Evolutionary conservation across 2,113 vertebrate genomes (phyloP), one percentile per base, ranked within the genome.

Genomic region (Vidua chalybeata): DNA sequence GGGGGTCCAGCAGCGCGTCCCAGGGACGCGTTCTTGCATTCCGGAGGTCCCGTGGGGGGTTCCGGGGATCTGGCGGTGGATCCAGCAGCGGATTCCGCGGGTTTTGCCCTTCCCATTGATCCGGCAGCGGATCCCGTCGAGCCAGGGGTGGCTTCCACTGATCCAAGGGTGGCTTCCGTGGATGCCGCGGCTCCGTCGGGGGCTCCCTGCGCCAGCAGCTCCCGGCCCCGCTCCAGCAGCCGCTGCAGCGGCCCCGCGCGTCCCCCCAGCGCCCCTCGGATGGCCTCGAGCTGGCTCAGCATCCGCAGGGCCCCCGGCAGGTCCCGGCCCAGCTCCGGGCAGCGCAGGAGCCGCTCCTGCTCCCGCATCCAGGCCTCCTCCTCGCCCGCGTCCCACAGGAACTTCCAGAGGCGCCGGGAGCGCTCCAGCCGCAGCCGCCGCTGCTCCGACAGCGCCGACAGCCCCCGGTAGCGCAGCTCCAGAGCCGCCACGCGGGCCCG

Each of bases 261-360:
- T 12, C 51, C 35, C 43, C 82, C 82, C 69, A 84, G 82, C 19
- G 82, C 82, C 59, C 82, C 82, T 48, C 82, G 82, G 71, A 85
- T 85, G 82, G 82, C 82, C 1, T 85, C 82, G 71, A 85, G 82
- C 82, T 85, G 82, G 82, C 82, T 85, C 23, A 75, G 82, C 82
- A 85, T 66, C 82, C 82, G 6, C 71, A 85, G 82, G 2, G 82
- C 35, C 0, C 71, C 82, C 71, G 82, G 51, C 71, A 85, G 82
- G 71, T 75, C 82, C 61, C 82, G 82, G 43, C 82, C 82, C 51
- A 66, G 82, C 61, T 75, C 82, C n/a, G 82, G 82, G 71, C 61
- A 66, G 69, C 82, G 69, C 82, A 84, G 82, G 8, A 84, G 82
- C 82, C 69, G 69, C 82, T 84, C 82, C 82, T 84, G 82, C 28